Conservation (phyloP, 2,797 vertebrate genomes). For the Urophycis tenuis region DNA sequence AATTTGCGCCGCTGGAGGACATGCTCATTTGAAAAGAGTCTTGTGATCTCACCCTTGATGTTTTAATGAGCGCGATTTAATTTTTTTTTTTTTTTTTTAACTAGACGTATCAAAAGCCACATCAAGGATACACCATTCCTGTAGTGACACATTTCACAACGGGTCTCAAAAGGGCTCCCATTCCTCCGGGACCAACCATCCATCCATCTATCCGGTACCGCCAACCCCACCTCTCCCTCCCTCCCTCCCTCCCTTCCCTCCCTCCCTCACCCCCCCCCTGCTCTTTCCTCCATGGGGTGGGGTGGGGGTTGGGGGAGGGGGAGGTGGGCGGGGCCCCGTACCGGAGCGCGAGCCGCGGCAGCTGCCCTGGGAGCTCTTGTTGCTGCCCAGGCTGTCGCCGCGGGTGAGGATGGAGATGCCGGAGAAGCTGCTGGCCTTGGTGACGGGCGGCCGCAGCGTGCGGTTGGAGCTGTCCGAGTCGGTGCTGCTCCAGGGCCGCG, state of each 20-base stretch:
- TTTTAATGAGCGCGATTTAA: no score
- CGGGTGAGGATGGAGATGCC: conserved; percentile 97
- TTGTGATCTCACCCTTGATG: neutral
- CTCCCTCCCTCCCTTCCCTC: neutral
- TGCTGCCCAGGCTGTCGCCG: conserved; percentile 92
- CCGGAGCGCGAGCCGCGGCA: conserved; percentile 76
- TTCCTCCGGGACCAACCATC: neutral
- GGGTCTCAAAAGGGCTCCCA: neutral
- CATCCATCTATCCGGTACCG: no score
- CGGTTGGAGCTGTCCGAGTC: conserved; percentile 93
- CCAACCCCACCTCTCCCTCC: no score
- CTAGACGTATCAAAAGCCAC: neutral
- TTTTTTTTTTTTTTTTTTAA: no score
- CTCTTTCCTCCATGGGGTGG: neutral
- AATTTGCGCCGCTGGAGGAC: conserved; percentile 15
- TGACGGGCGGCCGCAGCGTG: conserved; percentile 87
- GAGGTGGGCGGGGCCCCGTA: no score
- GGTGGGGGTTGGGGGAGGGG: no score
- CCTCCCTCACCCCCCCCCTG: neutral
- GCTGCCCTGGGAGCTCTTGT: conserved; percentile 80
- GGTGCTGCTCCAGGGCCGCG: conserved; percentile 97
- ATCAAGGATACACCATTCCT: neutral
- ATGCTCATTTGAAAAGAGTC: conserved; percentile 5
- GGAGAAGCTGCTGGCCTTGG: conserved; percentile 99
- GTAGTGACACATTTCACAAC: neutral